Evolutionary conservation across 2,888 invertebrate genomes (phyloP).

Genomic region (Xylota sylvarum): DNA sequence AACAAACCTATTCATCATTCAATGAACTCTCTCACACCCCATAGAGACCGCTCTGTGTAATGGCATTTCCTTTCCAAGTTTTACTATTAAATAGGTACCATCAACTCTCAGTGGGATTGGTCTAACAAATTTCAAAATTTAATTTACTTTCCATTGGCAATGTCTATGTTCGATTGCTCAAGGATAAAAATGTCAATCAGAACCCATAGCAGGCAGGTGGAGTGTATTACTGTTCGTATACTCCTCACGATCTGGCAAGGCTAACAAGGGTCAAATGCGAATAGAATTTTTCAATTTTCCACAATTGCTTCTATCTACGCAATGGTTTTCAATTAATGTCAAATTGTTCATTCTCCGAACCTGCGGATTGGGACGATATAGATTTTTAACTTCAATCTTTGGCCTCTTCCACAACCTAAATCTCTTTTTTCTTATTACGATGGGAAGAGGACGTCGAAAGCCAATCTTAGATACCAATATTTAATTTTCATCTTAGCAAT

Average conservation of each 20-base stretch:
- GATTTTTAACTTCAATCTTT: not conserved
- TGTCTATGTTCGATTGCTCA: not conserved
- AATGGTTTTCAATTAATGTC: conserved; percentile 32
- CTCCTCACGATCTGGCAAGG: not conserved
- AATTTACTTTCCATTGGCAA: conserved; percentile 13
- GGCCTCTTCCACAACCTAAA: not conserved
- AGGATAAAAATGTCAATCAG: conserved; percentile 28
- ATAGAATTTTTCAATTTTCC: conserved; percentile 17
- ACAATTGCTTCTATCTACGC: conserved; percentile 1
- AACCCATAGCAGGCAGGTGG: conserved; percentile 14
- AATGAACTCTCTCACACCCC: not conserved
- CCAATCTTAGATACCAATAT: conserved; percentile 17
- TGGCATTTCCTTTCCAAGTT: not conserved
- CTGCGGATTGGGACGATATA: not conserved
- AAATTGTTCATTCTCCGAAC: not conserved
- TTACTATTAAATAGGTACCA: not conserved
- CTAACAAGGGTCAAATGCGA: not conserved
- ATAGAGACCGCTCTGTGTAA: not conserved
- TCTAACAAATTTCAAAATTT: not conserved
- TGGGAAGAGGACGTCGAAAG: conserved; percentile 3
- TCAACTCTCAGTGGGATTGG: conserved; percentile 2
- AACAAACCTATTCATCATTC: not conserved
- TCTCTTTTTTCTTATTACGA: not conserved
- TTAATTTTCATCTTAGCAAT: not conserved
- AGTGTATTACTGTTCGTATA: not conserved